These are phyloP conservation scores for Drosophila carrolli DNA, from an alignment of 1,140 invertebrate species.

Conservation along the genomic window DNA sequence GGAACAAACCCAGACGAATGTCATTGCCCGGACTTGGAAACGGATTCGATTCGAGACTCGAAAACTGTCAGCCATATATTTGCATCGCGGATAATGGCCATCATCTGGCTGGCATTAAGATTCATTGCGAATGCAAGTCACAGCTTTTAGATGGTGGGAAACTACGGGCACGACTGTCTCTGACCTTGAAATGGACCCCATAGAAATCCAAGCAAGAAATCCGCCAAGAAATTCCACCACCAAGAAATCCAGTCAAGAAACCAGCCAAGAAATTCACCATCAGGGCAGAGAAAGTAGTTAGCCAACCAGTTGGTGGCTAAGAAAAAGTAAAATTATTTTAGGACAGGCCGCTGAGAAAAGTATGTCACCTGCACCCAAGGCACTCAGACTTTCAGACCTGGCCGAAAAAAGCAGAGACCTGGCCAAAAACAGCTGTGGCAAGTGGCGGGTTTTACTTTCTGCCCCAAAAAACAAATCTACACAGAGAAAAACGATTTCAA, in stretches of 20 bases:
- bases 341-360: constrained; percentile 70
- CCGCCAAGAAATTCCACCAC: constrained; percentile 17
- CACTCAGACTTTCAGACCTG: constrained; percentile 8
- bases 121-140: constrained; percentile 53
- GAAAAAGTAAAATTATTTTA: constrained; percentile 82
- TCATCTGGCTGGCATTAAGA: constrained; percentile 25
- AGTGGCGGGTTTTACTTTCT: constrained; percentile 74
- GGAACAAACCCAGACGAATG: constrained; percentile 43
- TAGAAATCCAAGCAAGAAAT: constrained; percentile 43
- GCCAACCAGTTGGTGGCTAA: constrained; percentile 60
- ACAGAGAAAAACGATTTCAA: neutral
- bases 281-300: constrained; percentile 71
- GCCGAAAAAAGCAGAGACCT: constrained; percentile 13
- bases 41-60: constrained; percentile 19
- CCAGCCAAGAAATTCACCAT: constrained; percentile 16
- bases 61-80: constrained; percentile 30
- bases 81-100: constrained; percentile 19
- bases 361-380: constrained; percentile 72
- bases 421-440: constrained; percentile 55
- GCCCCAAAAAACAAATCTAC: constrained; percentile 41
- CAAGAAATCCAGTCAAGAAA: constrained; percentile 26
- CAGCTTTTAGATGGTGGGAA: constrained; percentile 39
- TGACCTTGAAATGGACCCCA: constrained; percentile 70
- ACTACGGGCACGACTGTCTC: constrained; percentile 23
- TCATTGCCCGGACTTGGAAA: constrained; percentile 51